These are phyloP conservation scores for Nothocercus julius DNA, from an alignment of 2,113 vertebrate species.

Conservation along the genomic window DNA sequence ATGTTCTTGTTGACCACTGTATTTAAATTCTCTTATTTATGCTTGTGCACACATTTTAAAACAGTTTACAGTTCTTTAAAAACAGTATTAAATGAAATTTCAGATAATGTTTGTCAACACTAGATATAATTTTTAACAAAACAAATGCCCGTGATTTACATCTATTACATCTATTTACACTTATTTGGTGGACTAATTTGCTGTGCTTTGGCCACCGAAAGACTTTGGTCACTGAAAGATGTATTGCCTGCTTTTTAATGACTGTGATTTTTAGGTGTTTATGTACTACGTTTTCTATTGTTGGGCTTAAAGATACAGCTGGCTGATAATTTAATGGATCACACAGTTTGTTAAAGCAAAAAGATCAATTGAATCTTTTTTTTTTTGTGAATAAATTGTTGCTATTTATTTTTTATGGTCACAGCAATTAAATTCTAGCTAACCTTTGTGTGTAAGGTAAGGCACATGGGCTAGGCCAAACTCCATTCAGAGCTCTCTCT, in stretches of 20 bases:
- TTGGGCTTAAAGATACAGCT: constrained; percentile 34
- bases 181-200: neutral
- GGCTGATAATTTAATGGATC: constrained; percentile 12
- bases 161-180: neutral
- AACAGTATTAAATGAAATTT: constrained; percentile 23
- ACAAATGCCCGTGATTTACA: neutral
- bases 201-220: neutral
- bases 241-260: constrained; percentile 45
- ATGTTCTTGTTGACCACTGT: neutral
- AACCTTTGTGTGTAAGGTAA: neutral
- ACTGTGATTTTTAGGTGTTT: constrained; percentile 53
- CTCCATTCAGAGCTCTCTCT: neutral
- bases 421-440: neutral
- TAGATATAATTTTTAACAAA: neutral
- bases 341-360: neutral
- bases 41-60: constrained; percentile 26
- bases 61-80: constrained; percentile 23
- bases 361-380: constrained; percentile 35
- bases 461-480: neutral
- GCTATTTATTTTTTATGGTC: constrained; percentile 70
- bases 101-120: neutral
- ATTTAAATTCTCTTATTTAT: constrained; percentile 66
- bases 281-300: constrained; percentile 34
- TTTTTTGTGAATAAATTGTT: constrained; percentile 69
- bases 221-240: neutral